These are phyloP conservation scores for Hemiscyllium ocellatum DNA, from an alignment of 2,113 vertebrate species.

Conservation along the genomic window DNA sequence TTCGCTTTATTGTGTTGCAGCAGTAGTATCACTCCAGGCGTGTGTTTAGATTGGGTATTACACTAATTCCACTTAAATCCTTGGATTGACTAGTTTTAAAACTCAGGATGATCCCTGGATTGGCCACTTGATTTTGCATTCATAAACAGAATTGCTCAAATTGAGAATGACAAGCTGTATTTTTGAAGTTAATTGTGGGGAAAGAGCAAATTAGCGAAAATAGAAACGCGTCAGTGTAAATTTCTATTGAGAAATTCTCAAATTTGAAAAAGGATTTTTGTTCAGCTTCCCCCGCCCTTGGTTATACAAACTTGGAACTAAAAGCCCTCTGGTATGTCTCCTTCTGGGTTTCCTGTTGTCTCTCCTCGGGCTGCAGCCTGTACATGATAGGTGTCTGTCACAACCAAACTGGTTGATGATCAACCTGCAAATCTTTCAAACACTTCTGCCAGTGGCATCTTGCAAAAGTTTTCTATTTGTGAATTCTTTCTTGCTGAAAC, in stretches of 20 bases:
- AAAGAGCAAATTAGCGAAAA: neutral
- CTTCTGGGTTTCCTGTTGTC: no score
- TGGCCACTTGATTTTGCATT: neutral
- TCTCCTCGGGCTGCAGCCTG: no score
- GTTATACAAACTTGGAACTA: no score
- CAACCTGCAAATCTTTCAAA: no score
- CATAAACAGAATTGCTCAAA: neutral
- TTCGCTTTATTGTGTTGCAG: neutral
- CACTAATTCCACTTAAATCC: constrained; percentile 1
- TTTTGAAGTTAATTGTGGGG: neutral
- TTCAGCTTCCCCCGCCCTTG: no score
- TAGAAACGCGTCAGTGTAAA: neutral
- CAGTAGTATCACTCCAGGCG: neutral
- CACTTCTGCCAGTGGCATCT: no score
- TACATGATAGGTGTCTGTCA: no score
- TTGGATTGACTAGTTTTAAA: neutral
- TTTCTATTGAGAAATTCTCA: neutral
- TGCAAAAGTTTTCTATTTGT: no score
- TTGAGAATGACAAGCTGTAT: neutral
- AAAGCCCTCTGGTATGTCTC: no score
- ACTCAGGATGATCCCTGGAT: neutral
- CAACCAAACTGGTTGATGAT: no score
- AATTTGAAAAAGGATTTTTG: no score
- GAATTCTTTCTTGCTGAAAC: no score
- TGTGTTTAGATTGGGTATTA: neutral